These are phyloP conservation scores for Leucoptera coffeella DNA, from an alignment of 2,888 invertebrate species.

Conservation along the genomic window DNA sequence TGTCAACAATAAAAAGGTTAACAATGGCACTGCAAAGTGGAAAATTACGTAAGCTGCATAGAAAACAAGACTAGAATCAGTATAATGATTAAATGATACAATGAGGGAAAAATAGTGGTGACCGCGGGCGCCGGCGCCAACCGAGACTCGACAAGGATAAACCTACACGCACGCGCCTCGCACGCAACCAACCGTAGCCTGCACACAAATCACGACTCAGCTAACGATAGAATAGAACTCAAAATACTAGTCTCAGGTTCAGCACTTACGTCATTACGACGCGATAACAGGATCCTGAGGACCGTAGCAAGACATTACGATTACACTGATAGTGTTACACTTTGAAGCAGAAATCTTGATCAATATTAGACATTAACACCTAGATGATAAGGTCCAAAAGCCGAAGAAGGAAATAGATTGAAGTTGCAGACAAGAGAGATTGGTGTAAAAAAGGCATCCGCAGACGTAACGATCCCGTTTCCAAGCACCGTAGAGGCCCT, in stretches of 20 bases:
- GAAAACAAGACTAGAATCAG: too few relatives aligned
- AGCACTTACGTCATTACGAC: too few relatives aligned
- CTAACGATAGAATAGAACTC: too few relatives aligned
- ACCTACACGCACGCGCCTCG: constrained; percentile 19
- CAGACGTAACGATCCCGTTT: constrained; percentile 30
- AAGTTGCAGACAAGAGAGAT: constrained; percentile 15
- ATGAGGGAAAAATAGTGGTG: constrained; percentile 38
- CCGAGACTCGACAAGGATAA: constrained; percentile 29
- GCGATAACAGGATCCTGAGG: constrained; percentile 22
- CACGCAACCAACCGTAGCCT: constrained; percentile 12
- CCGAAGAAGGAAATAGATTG: too few relatives aligned
- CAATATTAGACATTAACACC: too few relatives aligned
- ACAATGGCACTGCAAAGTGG: too few relatives aligned
- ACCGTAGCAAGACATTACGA: constrained; percentile 47
- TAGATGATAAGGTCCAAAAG: too few relatives aligned
- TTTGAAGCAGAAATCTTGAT: too few relatives aligned
- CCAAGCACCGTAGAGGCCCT: too few relatives aligned
- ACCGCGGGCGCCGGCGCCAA: constrained; percentile 48
- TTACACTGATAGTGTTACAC: constrained; percentile 34
- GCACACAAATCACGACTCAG: constrained; percentile 12
- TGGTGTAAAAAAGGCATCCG: constrained; percentile 30
- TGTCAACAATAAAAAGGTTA: too few relatives aligned
- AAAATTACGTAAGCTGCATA: too few relatives aligned
- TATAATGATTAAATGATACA: constrained; percentile 4
- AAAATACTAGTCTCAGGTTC: too few relatives aligned